Percentiles rank a stretch among this genome's conserved stretches.
These are phyloP conservation scores for Hiodon alosoides DNA, from an alignment of 2,113 vertebrate species.

Conservation along the genomic window DNA sequence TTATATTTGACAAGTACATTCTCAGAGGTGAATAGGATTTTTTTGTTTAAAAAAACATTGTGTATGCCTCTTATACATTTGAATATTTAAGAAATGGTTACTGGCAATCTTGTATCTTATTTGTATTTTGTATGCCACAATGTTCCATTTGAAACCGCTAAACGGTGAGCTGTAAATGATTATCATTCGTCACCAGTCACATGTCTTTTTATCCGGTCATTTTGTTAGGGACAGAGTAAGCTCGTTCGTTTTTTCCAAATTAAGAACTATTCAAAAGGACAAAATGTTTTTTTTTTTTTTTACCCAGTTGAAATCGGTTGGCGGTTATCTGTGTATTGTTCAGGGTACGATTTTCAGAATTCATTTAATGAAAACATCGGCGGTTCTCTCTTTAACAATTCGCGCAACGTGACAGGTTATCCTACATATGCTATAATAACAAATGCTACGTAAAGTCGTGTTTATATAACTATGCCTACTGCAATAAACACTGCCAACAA, in stretches of 20 bases:
- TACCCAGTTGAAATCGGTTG: neutral
- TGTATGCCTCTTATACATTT: no score
- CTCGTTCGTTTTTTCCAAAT: neutral
- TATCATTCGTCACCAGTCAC: conserved; percentile 19
- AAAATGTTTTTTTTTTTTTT: neutral
- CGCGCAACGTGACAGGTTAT: no score
- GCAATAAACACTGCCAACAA: no score
- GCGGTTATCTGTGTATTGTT: no score
- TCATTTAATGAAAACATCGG: no score
- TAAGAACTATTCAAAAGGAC: neutral
- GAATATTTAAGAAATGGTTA: neutral
- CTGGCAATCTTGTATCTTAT: neutral
- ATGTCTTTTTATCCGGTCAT: conserved; percentile 17
- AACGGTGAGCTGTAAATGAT: neutral
- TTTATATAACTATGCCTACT: no score
- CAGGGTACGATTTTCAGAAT: no score
- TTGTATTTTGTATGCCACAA: neutral
- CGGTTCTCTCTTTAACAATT: no score
- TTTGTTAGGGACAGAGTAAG: neutral
- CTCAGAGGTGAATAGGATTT: neutral
- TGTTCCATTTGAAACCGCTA: neutral
- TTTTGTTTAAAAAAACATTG: neutral
- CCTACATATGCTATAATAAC: no score
- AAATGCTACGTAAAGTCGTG: no score
- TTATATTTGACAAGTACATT: neutral